Percentiles rank a stretch among this genome's conserved stretches.
phyloP scores from a whole-genome alignment of 1,140 invertebrate species.

The Cyclargus thomasi region DNA sequence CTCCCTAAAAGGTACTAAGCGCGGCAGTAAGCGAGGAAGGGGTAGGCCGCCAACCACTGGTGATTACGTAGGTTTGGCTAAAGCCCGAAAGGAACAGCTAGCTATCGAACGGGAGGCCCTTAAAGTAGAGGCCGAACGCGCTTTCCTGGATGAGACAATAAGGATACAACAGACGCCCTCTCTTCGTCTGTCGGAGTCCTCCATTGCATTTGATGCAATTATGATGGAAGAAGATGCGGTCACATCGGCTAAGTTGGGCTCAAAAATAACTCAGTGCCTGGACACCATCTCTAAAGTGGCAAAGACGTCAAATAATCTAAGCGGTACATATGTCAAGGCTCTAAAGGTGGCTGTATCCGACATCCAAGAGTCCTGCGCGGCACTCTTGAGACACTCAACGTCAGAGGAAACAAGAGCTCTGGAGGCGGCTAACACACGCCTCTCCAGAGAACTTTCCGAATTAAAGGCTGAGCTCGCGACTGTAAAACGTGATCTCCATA shows the following conservation, averaged over 20 bases:
- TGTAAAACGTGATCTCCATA: too few species aligned
- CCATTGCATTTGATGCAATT: too few species aligned
- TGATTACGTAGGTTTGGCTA: too few species aligned
- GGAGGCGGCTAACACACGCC: too few species aligned
- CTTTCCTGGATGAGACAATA: neutral
- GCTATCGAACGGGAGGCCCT: too few species aligned
- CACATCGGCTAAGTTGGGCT: neutral
- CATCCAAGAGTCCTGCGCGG: neutral
- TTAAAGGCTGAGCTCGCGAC: neutral
- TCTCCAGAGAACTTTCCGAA: too few species aligned
- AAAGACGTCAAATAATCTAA: neutral
- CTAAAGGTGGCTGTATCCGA: constrained; percentile 1
- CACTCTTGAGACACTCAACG: neutral
- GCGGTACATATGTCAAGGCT: neutral
- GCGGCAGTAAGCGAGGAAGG: too few species aligned
- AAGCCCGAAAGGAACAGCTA: too few species aligned
- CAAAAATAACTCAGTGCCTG: neutral
- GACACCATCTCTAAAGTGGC: neutral
- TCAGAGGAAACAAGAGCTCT: neutral
- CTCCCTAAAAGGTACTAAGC: too few species aligned
- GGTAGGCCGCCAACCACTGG: too few species aligned
- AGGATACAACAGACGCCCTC: too few species aligned
- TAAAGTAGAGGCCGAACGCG: neutral
- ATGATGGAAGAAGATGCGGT: neutral
- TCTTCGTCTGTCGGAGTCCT: too few species aligned